Percentiles rank a stretch among this genome's conserved stretches.
phyloP scores from a whole-genome alignment of 2,113 vertebrate genomes.

The Falcunculus frontatus region DNA sequence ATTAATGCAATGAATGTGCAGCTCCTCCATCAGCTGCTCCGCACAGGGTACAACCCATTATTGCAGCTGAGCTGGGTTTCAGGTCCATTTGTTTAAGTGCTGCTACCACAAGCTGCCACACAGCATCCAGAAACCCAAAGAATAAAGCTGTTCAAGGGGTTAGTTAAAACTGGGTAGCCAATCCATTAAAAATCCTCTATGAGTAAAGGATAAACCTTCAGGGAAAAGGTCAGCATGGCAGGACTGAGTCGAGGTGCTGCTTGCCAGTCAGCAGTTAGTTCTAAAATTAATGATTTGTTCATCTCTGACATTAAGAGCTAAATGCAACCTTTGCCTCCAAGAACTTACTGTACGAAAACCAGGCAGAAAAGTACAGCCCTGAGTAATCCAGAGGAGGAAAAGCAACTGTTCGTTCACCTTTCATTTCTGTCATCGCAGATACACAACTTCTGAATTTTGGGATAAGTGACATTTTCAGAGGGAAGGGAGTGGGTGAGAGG shows the following conservation, averaged over 20 bases:
- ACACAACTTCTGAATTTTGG: background rate
- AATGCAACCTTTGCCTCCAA: background rate
- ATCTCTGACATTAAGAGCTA: background rate
- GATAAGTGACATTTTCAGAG: slow-evolving; percentile 38
- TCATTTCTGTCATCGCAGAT: slow-evolving; percentile 11
- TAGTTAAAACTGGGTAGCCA: background rate
- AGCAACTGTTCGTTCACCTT: slow-evolving; percentile 42
- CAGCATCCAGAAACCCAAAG: background rate
- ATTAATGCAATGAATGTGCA: background rate
- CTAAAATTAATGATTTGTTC: background rate
- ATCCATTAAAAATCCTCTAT: background rate
- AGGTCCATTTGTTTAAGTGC: slow-evolving; percentile 44
- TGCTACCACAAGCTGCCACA: background rate
- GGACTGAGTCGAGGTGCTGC: background rate
- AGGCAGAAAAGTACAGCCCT: background rate
- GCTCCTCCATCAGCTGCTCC: slow-evolving; percentile 21
- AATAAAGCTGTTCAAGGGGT: background rate
- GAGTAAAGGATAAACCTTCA: background rate
- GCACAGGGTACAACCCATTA: background rate
- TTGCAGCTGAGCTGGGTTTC: background rate
- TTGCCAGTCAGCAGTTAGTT: background rate
- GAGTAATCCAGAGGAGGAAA: slow-evolving; percentile 39
- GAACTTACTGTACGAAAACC: background rate
- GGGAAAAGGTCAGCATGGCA: background rate
- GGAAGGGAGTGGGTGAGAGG: slow-evolving; percentile 39